Conservation (phyloP, 2,113 vertebrate genomes). For the Chroicocephalus ridibundus region DNA sequence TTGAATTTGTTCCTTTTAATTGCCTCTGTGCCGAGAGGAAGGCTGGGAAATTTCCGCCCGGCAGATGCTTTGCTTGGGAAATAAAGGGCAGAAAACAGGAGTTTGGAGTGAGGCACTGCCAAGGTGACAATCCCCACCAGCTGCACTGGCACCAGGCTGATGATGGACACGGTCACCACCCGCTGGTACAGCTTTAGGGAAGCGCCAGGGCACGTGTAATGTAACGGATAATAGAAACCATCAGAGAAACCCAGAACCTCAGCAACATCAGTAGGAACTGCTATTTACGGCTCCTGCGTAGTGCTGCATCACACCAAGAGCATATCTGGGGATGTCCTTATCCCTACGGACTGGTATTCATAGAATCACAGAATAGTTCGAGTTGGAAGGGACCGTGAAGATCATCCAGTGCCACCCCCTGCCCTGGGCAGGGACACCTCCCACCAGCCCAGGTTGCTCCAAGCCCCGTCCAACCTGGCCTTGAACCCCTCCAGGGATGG, state of each 20-base stretch:
- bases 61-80: background rate
- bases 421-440: too few species aligned
- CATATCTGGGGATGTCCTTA: background rate
- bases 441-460: too few species aligned
- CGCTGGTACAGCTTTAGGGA: background rate
- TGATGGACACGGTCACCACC: background rate
- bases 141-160: background rate
- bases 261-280: background rate
- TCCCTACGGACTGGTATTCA: background rate
- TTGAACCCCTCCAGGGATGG: too few species aligned
- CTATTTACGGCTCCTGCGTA: background rate
- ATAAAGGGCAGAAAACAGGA: background rate
- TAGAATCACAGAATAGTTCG: too few species aligned
- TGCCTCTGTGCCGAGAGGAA: background rate
- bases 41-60: background rate
- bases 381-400: too few species aligned
- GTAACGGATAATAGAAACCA: background rate
- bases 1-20: constrained; percentile 44
- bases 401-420: too few species aligned
- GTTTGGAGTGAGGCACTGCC: background rate
- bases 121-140: background rate
- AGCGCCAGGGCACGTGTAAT: background rate
- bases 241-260: background rate
- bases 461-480: too few species aligned
- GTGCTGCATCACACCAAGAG: background rate